Conservation (phyloP, 2,888 invertebrate genomes). For the Griposia aprilina region DNA sequence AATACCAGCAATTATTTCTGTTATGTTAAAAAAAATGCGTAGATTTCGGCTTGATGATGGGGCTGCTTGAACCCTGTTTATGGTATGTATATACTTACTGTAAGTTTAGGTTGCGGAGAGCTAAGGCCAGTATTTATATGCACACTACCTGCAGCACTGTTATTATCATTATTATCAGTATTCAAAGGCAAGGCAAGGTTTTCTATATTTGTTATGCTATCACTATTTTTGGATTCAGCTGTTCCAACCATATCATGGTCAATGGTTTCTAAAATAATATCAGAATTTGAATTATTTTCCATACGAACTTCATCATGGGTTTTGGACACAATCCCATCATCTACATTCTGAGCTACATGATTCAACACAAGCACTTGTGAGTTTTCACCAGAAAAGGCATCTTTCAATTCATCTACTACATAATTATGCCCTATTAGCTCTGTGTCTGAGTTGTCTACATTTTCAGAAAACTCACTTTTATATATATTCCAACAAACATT, state of each 20-base stretch:
- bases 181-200: slow-evolving; percentile 4
- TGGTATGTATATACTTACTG: slow-evolving; percentile 45
- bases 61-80: background rate
- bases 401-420: slow-evolving; percentile 17
- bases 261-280: slow-evolving; percentile 48
- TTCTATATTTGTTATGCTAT: slow-evolving; percentile 13
- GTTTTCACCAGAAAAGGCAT: slow-evolving; percentile 5
- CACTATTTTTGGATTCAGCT: slow-evolving; percentile 37
- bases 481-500: slow-evolving; percentile 66
- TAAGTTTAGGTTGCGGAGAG: slow-evolving; percentile 12
- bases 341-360: slow-evolving; percentile 13
- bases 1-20: background rate
- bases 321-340: slow-evolving; percentile 16
- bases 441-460: slow-evolving; percentile 17
- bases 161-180: slow-evolving; percentile 28
- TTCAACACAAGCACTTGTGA: slow-evolving; percentile 11
- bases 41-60: background rate
- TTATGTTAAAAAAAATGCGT: background rate
- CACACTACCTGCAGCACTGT: slow-evolving; percentile 22
- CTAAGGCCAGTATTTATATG: slow-evolving; percentile 9
- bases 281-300: slow-evolving; percentile 42
- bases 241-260: slow-evolving; percentile 40
- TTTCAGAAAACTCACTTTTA: slow-evolving; percentile 33
- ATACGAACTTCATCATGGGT: slow-evolving; percentile 14
- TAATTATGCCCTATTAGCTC: slow-evolving; percentile 15